phyloP scores from a whole-genome alignment of 2,888 invertebrate genomes.

The Cepaea hortensis region DNA sequence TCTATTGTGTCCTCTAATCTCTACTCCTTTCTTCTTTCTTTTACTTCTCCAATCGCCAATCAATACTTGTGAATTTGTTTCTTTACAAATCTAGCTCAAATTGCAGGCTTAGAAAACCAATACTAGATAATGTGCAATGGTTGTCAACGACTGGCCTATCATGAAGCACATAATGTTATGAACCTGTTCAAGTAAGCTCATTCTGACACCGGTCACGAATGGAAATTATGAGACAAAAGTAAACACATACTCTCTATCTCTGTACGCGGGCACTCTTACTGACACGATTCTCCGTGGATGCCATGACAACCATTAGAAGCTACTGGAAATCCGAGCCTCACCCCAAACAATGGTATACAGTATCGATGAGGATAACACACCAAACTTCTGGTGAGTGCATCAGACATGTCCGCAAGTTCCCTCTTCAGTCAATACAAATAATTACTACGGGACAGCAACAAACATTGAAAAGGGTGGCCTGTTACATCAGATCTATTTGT shows the following conservation, averaged over 20 bases:
- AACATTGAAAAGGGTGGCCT: constrained; percentile 14
- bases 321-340: not conserved
- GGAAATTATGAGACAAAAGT: constrained; percentile 9
- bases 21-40: no score
- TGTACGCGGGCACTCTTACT: not conserved
- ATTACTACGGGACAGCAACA: constrained; percentile 4
- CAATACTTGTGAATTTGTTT: no score
- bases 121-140: no score
- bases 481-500: constrained; percentile 31
- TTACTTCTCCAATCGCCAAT: no score
- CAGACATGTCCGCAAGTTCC: not conserved
- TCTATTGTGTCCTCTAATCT: no score
- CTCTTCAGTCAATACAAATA: constrained; percentile 19
- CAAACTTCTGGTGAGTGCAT: not conserved
- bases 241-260: constrained; percentile 23
- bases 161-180: no score
- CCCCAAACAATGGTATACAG: constrained; percentile 2
- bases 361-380: not conserved
- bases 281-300: not conserved
- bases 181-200: no score
- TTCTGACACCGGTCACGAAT: not conserved
- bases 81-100: no score
- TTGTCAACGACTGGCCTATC: no score
- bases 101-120: no score
- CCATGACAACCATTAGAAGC: not conserved